phyloP scores from a whole-genome alignment of 2,888 invertebrate genomes.

The Thysanoteuthis rhombus region DNA sequence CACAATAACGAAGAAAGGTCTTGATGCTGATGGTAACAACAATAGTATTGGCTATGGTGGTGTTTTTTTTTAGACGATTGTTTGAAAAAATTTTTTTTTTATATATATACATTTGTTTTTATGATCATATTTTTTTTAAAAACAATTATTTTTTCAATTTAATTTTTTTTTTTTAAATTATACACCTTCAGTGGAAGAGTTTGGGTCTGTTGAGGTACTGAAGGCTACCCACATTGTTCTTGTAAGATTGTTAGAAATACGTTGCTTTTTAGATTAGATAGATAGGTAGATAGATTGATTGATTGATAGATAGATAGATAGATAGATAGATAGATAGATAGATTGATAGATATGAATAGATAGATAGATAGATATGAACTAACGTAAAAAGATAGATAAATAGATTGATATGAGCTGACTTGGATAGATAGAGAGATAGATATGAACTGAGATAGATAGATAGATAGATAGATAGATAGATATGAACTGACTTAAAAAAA shows the following conservation, averaged over 20 bases:
- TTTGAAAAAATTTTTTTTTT: neutral
- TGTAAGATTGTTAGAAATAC: neutral
- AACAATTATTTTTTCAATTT: neutral
- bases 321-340: neutral
- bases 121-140: neutral
- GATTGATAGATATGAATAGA: neutral
- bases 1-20: neutral
- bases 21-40: neutral
- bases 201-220: neutral
- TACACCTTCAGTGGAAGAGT: slow-evolving; percentile 12
- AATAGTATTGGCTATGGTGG: neutral
- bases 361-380: neutral
- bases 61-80: neutral
- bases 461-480: neutral
- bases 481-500: neutral
- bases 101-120: neutral
- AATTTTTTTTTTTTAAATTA: neutral
- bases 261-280: neutral
- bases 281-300: neutral
- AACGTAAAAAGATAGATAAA: neutral
- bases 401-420: neutral
- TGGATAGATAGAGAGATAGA: neutral
- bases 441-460: neutral
- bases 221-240: neutral
- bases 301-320: neutral